Evolutionary conservation across 2,797 vertebrate genomes (phyloP).

Genomic region (Tamandua tetradactyla): DNA sequence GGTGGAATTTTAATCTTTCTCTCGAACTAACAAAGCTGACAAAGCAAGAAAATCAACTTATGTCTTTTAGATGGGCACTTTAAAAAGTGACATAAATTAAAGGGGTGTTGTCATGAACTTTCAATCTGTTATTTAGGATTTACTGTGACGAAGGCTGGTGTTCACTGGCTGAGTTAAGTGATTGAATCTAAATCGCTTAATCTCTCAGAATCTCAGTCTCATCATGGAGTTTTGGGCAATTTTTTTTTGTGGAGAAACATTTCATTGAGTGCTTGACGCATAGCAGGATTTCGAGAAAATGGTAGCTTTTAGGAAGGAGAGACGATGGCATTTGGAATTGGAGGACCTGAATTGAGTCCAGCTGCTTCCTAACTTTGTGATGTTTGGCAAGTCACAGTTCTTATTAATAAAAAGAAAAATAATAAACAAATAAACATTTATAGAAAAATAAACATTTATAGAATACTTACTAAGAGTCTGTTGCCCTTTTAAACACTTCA

Average conservation of each 20-base stretch:
- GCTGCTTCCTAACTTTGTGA: not conserved
- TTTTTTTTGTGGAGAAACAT: not conserved
- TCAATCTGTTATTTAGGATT: slow-evolving; percentile 24
- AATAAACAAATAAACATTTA: not conserved
- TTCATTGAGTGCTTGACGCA: not conserved
- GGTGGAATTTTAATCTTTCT: slow-evolving; percentile 47
- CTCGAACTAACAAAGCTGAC: slow-evolving; percentile 65
- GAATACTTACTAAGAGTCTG: not conserved
- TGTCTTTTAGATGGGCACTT: slow-evolving; percentile 40
- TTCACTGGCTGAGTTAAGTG: not conserved
- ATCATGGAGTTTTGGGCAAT: not conserved
- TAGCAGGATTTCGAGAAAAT: not conserved
- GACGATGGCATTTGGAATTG: slow-evolving; percentile 7
- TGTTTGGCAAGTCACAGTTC: not conserved
- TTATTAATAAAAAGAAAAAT: not conserved
- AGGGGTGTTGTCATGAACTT: slow-evolving; percentile 59
- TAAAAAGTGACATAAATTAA: slow-evolving; percentile 11
- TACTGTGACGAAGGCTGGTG: slow-evolving; percentile 4
- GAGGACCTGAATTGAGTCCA: not conserved
- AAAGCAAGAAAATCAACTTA: slow-evolving; percentile 61
- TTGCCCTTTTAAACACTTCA: not conserved
- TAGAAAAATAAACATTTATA: not conserved
- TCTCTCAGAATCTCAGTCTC: not conserved
- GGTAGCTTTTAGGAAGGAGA: not conserved
- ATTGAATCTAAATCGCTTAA: not conserved